Percentiles rank a stretch among this genome's conserved stretches.
Evolutionary conservation across 2,888 invertebrate species (phyloP).

Genomic region (Tipula confusa): DNA sequence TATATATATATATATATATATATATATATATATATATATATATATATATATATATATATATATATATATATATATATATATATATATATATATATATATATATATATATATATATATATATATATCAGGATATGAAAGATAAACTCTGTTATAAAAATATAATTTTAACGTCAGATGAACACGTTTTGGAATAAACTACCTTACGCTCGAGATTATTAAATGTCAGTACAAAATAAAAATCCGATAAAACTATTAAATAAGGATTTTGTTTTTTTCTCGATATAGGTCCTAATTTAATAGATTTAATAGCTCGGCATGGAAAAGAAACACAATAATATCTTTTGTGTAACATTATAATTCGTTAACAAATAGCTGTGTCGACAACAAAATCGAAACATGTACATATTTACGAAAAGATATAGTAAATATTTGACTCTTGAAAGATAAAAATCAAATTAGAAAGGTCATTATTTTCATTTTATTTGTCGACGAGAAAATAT

Average conservation of each 20-base stretch:
- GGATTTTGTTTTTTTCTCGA: background rate
- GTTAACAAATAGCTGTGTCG: background rate
- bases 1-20: no score
- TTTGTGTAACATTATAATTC: background rate
- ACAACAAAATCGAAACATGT: background rate
- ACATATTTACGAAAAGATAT: background rate
- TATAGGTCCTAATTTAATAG: background rate
- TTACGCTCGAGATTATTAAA: background rate
- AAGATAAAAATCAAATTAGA: constrained; percentile 3
- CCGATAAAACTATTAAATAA: constrained; percentile 16
- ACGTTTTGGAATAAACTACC: background rate
- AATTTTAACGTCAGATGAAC: constrained; percentile 3
- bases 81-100: no score
- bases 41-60: no score
- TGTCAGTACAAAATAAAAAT: background rate
- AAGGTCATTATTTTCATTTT: background rate
- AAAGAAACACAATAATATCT: background rate
- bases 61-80: no score
- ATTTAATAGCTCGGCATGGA: background rate
- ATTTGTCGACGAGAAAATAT: background rate
- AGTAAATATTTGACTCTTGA: background rate
- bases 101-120: no score
- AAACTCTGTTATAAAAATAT: constrained; percentile 12
- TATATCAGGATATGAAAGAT: no score
- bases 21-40: no score